Conservation (phyloP, 1,140 invertebrate species). For the Drosophila truncata region DNA sequence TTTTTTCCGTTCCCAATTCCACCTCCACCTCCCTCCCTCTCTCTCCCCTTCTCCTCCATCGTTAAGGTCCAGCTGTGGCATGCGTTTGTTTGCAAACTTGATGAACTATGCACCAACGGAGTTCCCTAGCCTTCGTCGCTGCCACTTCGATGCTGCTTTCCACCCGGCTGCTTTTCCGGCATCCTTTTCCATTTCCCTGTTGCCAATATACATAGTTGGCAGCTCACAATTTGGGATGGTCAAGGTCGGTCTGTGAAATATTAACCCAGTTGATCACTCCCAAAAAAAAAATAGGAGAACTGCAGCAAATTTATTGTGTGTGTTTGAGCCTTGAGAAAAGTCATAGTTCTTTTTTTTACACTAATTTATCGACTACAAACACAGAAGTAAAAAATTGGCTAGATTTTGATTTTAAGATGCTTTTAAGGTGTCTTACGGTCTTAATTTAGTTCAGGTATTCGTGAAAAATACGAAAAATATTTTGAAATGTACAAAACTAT, state of each 20-base stretch:
- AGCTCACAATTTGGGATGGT: slow-evolving; percentile 21
- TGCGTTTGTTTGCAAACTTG: slow-evolving; percentile 76
- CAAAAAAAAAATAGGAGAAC: too few species aligned
- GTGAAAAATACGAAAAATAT: too few species aligned
- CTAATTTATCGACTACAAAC: neutral
- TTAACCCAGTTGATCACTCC: slow-evolving; percentile 30
- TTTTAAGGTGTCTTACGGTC: too few species aligned
- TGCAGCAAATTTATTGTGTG: neutral
- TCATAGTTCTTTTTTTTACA: neutral
- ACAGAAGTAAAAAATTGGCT: neutral
- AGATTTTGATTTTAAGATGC: neutral
- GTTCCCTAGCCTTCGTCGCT: neutral
- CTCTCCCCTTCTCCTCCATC: neutral
- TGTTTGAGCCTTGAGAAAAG: neutral
- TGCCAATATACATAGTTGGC: slow-evolving; percentile 3
- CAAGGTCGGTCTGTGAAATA: slow-evolving; percentile 36
- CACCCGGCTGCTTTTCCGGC: slow-evolving; percentile 1
- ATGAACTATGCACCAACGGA: slow-evolving; percentile 65
- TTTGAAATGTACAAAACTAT: too few species aligned
- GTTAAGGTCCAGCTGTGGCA: slow-evolving; percentile 47
- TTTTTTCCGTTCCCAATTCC: neutral
- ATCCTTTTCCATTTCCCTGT: neutral
- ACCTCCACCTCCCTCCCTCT: neutral
- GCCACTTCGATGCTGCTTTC: neutral
- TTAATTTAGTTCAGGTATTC: too few species aligned